Base-by-base conservation (phyloP, 30 jellyfish, hydroid and myxozoan genomes). In the Clytia hemisphaerica region DNA sequence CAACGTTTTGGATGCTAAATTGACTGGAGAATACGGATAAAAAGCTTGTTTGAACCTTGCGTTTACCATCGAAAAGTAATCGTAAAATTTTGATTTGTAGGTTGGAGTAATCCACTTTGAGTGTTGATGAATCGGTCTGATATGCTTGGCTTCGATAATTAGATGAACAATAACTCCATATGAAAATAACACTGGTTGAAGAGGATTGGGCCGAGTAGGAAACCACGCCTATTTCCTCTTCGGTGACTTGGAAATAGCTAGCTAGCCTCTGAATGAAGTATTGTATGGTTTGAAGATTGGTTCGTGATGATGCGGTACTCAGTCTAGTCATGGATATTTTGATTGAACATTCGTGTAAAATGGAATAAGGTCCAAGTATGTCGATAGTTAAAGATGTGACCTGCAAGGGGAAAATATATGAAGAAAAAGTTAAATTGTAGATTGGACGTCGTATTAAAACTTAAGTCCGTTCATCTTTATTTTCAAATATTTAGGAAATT, bases 121-220 rank as follows among this genome's bases (percentile, higher is more conserved):
- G 50, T 12, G 15, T 54, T n/a, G 77, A 53, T 10, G 77, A 48
- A 50, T 69, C 54, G n/a, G 62, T 4, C 26, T 25, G 37, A 6
- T 54, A 31, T 29, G 76, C 30, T 6, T 46, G 49, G 49, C 28
- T 58, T 26, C 16, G 59, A 53, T 32, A 87, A 45, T 42, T 69
- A 75, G 86, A 69, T 40, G 95, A 92, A 67, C 86, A 74, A 45
- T 21, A 61, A 58, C 86, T 74, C 86, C 86, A 74, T 10, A 45
- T 37, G 54, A 74, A 58, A n/a, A 4, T 6, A 55, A 58, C 33
- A 18, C 34, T 30, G 40, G 60, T 48, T 16, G 30, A 18, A 2
- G 86, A 58, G 44, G 37, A 19, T 0, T 9, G 48, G 30, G n/a
- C 37, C 30, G 60, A 48, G 26, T 33, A 74, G 22, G 40, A 83